These are phyloP conservation scores for Trachelus tabidus DNA, from an alignment of 2,888 invertebrate species.

Conservation along the genomic window DNA sequence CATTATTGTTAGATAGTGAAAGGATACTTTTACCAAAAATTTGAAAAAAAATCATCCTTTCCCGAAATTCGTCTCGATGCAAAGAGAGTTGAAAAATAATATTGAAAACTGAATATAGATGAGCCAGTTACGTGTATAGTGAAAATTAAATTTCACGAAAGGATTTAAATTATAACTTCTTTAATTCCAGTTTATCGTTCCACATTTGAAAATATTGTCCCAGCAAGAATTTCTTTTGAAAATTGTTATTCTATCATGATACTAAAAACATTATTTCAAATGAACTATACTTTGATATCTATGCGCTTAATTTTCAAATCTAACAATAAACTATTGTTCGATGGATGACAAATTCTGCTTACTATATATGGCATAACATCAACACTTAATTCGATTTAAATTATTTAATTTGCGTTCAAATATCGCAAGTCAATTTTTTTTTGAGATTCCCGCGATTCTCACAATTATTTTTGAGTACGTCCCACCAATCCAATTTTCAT, in stretches of 20 bases:
- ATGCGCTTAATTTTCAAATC: not conserved
- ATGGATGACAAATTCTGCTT: not conserved
- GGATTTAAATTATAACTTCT: not conserved
- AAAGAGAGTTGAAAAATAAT: not conserved
- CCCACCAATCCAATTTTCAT: not conserved
- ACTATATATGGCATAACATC: constrained; percentile 16
- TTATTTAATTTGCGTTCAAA: not conserved
- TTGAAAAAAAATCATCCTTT: not conserved
- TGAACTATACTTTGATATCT: not conserved
- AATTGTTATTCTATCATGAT: not conserved
- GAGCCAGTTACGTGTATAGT: not conserved
- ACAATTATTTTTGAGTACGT: not conserved
- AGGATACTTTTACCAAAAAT: not conserved
- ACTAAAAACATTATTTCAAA: not conserved
- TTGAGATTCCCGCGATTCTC: constrained; percentile 7
- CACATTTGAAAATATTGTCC: not conserved
- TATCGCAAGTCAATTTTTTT: not conserved
- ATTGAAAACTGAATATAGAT: not conserved
- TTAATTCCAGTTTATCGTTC: not conserved
- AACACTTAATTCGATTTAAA: constrained; percentile 26
- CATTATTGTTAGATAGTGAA: not conserved
- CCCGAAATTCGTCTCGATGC: not conserved
- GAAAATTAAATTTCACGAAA: not conserved
- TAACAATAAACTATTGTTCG: not conserved
- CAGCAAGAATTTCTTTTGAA: not conserved